Evolutionary conservation across 2,113 vertebrate genomes (phyloP), one percentile per base, ranked within the genome.

Genomic region (Cichladusa arquata): DNA sequence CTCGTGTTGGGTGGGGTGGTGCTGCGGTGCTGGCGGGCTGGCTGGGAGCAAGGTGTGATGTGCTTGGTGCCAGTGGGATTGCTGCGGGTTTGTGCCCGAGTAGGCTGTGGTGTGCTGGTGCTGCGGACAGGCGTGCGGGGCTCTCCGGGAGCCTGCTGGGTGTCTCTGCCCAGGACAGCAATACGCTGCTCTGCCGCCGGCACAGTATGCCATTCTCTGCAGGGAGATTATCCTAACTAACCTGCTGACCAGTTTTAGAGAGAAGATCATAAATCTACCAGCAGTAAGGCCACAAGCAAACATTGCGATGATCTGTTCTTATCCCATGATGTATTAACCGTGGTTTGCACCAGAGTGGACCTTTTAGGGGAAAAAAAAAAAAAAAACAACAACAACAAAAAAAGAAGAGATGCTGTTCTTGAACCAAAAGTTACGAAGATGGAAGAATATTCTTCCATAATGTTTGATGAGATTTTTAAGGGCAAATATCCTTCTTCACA

Each of bases 221-320:
- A 9, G 71, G 2, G 60, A 93, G 42, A 64, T 34, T 53, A 40
- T 45, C 22, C 50, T 51, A 51, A 13, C 50, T 11, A 57, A 51
- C n/a, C 62, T 58, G 56, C 72, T 42, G 72, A 67, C 69, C 64
- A 24, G 36, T 64, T 83, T 86, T 42, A 90, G 42, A 67, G 70
- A 81, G 64, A 65, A 81, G 40, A 65, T 81, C 64, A 12, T 86
- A 83, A 94, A 94, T 90, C 76, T 70, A 74, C 70, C 51, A 22
- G 38, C 65, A 60, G 5, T 45, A 86, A 92, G 88, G 82, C 88
- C 96, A 84, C 44, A 90, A 88, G 38, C 71, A 85, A 66, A 31
- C 26, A 20, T 17, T 12, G 48, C 0, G 6, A 8, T 48, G 60
- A 78, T 67, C 26, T 66, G 31, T 31, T 86, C 64, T 48, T 47